Conservation (phyloP, 2,113 vertebrate genomes). For the Anseranas semipalmata region DNA sequence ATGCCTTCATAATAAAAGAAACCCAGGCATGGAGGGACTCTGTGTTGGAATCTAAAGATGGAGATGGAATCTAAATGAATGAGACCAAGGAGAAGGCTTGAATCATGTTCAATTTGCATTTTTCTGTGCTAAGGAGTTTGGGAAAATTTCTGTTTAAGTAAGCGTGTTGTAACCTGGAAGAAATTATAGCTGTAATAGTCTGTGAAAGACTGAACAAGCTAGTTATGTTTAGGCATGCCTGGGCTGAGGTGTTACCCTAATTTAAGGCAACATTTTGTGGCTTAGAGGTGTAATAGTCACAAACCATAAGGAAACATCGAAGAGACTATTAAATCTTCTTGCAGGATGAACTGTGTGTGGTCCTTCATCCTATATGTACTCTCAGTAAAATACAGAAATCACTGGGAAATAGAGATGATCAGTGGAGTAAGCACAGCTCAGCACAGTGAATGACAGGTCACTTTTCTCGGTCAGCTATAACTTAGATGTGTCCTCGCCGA, state of each 20-base stretch:
- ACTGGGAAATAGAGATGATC: background rate
- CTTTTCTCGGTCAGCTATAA: constrained; percentile 30
- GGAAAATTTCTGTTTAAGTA: background rate
- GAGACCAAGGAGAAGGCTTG: background rate
- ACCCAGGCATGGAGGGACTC: background rate
- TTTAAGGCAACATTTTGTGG: constrained; percentile 33
- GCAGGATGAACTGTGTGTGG: constrained; percentile 44
- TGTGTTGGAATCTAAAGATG: background rate
- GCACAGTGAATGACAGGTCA: background rate
- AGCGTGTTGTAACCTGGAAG: constrained; percentile 35
- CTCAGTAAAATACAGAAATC: background rate
- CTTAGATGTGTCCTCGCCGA: background rate
- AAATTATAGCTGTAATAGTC: constrained; percentile 28
- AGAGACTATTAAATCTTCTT: constrained; percentile 2
- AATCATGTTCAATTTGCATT: background rate
- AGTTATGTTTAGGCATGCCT: constrained; percentile 27
- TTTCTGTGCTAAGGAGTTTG: background rate
- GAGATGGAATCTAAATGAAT: background rate
- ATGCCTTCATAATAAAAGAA: background rate
- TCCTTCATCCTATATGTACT: background rate
- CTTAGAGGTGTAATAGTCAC: background rate
- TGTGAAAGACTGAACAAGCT: constrained; percentile 13
- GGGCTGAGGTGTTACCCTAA: constrained; percentile 36
- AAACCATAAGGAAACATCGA: background rate
- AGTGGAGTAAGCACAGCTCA: background rate